Conservation (phyloP, 2,113 vertebrate species). For the Scortum barcoo region DNA sequence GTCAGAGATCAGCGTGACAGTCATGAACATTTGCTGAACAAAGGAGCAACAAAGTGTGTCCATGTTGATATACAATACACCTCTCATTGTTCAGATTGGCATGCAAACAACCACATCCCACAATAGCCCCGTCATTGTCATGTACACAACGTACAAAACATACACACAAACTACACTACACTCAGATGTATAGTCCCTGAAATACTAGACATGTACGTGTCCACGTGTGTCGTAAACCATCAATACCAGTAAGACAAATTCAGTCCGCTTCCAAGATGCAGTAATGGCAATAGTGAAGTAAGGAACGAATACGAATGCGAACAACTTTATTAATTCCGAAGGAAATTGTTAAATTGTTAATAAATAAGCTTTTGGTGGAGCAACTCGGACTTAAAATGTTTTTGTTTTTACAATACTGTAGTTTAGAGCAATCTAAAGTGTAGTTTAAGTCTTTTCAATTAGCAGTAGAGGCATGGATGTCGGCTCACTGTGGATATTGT, state of each 20-base stretch:
- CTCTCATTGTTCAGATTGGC: conserved; percentile 52
- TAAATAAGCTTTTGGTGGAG: neutral
- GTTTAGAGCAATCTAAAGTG: conserved; percentile 20
- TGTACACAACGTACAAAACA: conserved; percentile 37
- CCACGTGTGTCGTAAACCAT: neutral
- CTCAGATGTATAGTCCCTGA: conserved; percentile 16
- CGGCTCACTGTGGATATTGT: conserved; percentile 51
- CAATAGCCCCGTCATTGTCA: conserved; percentile 33
- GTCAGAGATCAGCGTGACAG: conserved; percentile 3
- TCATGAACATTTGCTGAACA: conserved; percentile 25
- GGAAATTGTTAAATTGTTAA: too few relatives aligned
- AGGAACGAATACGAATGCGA: too few relatives aligned
- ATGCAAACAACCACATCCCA: conserved; percentile 38
- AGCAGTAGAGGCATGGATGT: conserved; percentile 35
- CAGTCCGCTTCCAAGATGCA: neutral
- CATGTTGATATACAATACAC: conserved; percentile 51
- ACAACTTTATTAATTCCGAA: too few relatives aligned
- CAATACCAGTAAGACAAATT: neutral
- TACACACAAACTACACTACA: conserved; percentile 13
- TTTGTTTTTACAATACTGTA: neutral
- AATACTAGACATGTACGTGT: conserved; percentile 27
- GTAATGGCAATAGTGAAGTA: neutral
- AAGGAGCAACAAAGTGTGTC: conserved; percentile 49
- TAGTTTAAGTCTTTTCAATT: conserved; percentile 56
- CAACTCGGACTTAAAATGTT: neutral